Base-by-base conservation (phyloP, 92 coral and sea anemone genomes). In the Epizoanthus illoricatus region DNA sequence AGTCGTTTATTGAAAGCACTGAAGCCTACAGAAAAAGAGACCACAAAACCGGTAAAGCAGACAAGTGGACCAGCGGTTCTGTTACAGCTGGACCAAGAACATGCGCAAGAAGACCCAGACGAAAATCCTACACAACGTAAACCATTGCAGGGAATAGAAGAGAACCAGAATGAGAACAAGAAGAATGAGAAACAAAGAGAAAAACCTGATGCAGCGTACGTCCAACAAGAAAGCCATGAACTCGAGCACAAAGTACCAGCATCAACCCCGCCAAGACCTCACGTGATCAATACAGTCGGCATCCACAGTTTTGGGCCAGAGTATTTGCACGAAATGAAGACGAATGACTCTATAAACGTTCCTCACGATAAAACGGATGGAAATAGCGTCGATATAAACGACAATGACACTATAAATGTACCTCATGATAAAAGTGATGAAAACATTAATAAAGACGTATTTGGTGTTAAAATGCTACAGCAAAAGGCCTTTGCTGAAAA, bases 381-480 rank as follows among this genome's bases (percentile, higher is more conserved):
- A 0, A 43, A n/a, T 15, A 21, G 10, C 56, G 56, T 52, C 56
- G 42, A 45, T 39, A 20, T 11, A 20, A 63, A 63, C 20, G 82
- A 78, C 24, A 78, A 63, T 42, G 82, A 78, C 24, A 78, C 82
- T 9, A 78, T 78, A 43, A 64, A 64, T 42, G 57, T 78, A 62
- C 82, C 82, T 19, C 82, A 78, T 45, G 82, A 78, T 21, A 39
- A 36, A 60, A 40, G n/a, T 42, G 57, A 78, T 7, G 61, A 66
- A 0, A 64, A 11, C 28, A 10, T 56, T 4, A 63, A 58, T 21
- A 13, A 40, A 8, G 24, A 13, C 4, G 59, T 64, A 8, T 41
- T 24, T 16, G 18, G 16, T 45, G 23, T 45, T 63, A 6, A 62
- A 17, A 62, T 55, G 58, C 70, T 54, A 17, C 42, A 45, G 0